Evolutionary conservation across 2,888 invertebrate species (phyloP).

Genomic region (Eilema sororculum): DNA sequence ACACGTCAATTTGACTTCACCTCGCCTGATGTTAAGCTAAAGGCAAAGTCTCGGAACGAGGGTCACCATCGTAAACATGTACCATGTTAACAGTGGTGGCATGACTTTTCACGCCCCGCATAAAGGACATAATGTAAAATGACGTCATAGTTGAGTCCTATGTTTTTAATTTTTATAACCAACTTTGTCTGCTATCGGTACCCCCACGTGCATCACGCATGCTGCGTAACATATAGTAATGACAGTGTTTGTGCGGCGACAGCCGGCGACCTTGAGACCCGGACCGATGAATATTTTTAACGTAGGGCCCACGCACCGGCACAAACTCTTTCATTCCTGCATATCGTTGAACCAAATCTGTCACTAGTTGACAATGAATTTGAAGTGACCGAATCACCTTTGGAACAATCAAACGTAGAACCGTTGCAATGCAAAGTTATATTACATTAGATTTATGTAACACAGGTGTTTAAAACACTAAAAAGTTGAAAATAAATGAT

Average conservation of each 20-base stretch:
- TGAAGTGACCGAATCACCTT: constrained; percentile 45
- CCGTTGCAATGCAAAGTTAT: neutral
- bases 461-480: neutral
- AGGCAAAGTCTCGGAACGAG: no score
- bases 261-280: constrained; percentile 64
- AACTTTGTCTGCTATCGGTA: constrained; percentile 58
- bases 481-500: no score
- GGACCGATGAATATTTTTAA: constrained; percentile 60
- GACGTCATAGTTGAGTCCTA: neutral
- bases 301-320: constrained; percentile 58
- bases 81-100: no score
- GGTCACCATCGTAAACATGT: no score
- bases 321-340: constrained; percentile 42
- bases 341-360: constrained; percentile 50
- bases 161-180: constrained; percentile 5
- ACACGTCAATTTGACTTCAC: no score
- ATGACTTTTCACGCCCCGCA: no score
- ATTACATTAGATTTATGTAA: neutral
- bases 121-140: neutral
- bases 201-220: constrained; percentile 76
- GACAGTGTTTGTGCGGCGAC: constrained; percentile 62
- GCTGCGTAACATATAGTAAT: constrained; percentile 69
- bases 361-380: constrained; percentile 46
- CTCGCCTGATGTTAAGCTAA: no score
- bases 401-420: constrained; percentile 26